Conservation (phyloP, 2,888 invertebrate genomes). For the Amphiduros pacificus region DNA sequence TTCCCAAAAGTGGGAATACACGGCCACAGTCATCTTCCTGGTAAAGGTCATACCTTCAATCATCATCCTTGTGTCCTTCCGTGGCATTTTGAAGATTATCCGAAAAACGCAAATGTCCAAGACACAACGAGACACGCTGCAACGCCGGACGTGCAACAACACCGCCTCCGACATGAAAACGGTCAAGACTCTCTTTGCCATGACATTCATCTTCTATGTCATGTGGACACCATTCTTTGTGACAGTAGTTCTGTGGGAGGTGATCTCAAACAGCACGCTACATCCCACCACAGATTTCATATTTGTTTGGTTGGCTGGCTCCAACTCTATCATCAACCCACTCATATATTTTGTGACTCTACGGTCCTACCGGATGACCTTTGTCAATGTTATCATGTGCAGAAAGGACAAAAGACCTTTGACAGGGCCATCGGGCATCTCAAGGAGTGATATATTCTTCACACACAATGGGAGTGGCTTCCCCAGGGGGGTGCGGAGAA, state of each 20-base stretch:
- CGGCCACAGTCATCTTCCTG: neutral
- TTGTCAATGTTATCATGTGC: no score
- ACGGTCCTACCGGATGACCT: neutral
- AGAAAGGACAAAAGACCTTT: no score
- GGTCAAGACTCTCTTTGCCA: neutral
- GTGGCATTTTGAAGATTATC: neutral
- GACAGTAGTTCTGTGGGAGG: neutral
- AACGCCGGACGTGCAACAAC: no score
- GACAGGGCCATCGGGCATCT: no score
- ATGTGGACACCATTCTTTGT: neutral
- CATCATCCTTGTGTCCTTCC: neutral
- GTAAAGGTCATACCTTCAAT: neutral
- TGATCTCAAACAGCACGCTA: neutral
- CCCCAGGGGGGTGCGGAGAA: no score
- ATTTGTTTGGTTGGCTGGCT: neutral
- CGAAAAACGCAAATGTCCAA: no score
- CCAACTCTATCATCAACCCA: neutral
- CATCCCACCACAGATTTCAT: neutral
- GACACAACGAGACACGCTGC: no score
- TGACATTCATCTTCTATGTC: neutral
- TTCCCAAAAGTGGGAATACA: neutral
- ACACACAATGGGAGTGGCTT: no score
- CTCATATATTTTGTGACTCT: neutral
- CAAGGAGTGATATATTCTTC: no score
- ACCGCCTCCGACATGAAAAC: neutral